Evolutionary conservation across 2,113 vertebrate species (phyloP).

Genomic region (Motacilla tschutschensis): DNA sequence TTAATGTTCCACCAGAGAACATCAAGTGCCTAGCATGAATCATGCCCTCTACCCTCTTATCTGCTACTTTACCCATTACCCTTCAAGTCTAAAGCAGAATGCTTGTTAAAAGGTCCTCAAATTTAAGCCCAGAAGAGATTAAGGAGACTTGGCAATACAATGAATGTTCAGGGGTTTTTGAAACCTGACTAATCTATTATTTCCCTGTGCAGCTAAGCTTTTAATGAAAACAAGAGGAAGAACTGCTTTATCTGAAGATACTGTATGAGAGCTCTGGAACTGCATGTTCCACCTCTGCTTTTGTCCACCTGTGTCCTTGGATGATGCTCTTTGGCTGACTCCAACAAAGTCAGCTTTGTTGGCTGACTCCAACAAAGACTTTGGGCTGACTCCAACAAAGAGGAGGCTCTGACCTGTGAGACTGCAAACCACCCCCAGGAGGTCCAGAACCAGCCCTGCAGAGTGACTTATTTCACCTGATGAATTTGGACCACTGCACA

Average conservation of each 20-base stretch:
- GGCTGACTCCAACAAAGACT: not conserved
- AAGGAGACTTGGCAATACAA: conserved; percentile 56
- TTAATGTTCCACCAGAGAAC: not conserved
- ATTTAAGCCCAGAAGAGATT: conserved; percentile 58
- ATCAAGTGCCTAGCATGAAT: not conserved
- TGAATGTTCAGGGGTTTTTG: conserved; percentile 27
- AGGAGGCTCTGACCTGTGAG: not conserved
- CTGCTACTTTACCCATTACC: not conserved
- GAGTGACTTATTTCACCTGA: not conserved
- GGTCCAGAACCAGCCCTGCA: not conserved
- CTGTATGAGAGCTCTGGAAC: not conserved
- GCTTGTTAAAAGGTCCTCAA: conserved; percentile 50
- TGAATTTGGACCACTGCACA: not conserved
- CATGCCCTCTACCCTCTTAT: not conserved
- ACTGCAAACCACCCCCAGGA: not conserved
- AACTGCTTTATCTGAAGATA: not conserved
- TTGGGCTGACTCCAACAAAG: not conserved
- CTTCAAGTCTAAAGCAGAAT: conserved; percentile 31
- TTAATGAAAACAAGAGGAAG: not conserved
- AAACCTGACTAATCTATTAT: conserved; percentile 62
- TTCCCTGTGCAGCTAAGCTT: conserved; percentile 45
- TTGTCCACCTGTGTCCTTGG: not conserved
- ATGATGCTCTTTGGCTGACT: not conserved
- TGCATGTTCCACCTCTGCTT: not conserved
- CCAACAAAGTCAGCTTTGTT: not conserved